A percentile compares a stretch with the other conserved stretches of the same genome.
phyloP scores from a whole-genome alignment of 1,140 invertebrate genomes.

The Drosophila nigrodunni region DNA sequence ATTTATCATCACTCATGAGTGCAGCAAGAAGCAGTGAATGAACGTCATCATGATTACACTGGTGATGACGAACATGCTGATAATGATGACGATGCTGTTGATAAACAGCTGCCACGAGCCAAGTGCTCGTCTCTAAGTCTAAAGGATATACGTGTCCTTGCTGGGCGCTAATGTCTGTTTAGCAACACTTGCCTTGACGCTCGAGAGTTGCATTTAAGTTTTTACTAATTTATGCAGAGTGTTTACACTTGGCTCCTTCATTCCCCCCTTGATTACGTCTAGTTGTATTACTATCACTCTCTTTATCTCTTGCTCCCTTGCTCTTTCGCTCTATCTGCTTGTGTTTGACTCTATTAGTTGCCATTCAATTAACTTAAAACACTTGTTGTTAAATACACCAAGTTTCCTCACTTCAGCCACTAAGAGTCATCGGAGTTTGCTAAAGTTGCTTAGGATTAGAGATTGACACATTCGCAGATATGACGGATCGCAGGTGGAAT shows the following conservation, averaged over 20 bases:
- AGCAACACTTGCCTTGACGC: conserved; percentile 49
- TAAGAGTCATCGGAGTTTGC: conserved; percentile 1
- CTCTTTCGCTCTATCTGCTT: not conserved
- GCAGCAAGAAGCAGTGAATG: conserved; percentile 46
- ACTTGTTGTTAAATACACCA: conserved; percentile 28
- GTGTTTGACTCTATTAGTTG: conserved; percentile 30
- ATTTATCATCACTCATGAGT: conserved; percentile 72
- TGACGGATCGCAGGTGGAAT: not conserved
- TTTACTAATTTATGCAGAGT: conserved; percentile 64
- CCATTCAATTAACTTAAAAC: conserved; percentile 54
- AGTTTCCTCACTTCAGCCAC: too few relatives aligned
- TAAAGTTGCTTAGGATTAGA: not conserved
- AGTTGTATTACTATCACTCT: not conserved
- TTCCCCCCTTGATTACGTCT: conserved; percentile 15
- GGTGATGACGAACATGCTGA: not conserved
- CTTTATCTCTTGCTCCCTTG: too few relatives aligned
- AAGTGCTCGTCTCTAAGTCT: conserved; percentile 47
- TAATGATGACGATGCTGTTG: conserved; percentile 20
- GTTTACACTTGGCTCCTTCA: conserved; percentile 26
- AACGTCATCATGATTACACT: conserved; percentile 12
- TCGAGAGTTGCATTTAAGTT: conserved; percentile 59
- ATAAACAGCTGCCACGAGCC: conserved; percentile 55
- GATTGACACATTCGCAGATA: not conserved
- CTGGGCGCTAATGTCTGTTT: conserved; percentile 62
- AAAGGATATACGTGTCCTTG: conserved; percentile 39